Conservation (phyloP, 2,888 invertebrate genomes). For the Chloroclysta siterata region DNA sequence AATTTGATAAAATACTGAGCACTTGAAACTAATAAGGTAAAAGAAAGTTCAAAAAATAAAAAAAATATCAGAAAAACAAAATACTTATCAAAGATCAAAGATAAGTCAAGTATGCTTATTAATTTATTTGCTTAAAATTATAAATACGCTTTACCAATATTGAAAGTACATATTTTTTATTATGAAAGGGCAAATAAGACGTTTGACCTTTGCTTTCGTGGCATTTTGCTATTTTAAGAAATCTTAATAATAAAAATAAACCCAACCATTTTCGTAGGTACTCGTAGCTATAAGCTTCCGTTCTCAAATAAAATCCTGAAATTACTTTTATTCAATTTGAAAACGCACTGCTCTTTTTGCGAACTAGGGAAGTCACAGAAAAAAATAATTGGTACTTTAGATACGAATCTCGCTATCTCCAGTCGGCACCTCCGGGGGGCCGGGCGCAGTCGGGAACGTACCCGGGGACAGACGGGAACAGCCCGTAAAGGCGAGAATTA, state of each 20-base stretch:
- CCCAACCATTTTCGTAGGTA: not conserved
- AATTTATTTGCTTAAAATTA: too few species aligned
- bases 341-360: constrained; percentile 6
- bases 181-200: not conserved
- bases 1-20: too few species aligned
- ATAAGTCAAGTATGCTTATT: too few species aligned
- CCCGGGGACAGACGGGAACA: constrained; percentile 10
- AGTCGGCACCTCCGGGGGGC: not conserved
- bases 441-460: constrained; percentile 1
- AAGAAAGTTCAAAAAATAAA: too few species aligned
- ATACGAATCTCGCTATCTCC: constrained; percentile 14
- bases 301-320: not conserved
- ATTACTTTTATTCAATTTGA: constrained; percentile 7
- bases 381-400: constrained; percentile 28
- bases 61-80: too few species aligned
- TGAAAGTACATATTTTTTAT: not conserved
- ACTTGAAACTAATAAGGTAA: too few species aligned
- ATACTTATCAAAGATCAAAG: too few species aligned
- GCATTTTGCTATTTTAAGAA: not conserved
- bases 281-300: not conserved
- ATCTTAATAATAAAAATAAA: not conserved
- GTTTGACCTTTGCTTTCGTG: not conserved
- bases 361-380: constrained; percentile 15
- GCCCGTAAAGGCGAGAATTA: constrained; percentile 21
- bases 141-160: too few species aligned